Evolutionary conservation across 2,888 invertebrate genomes (phyloP).

Genomic region (Lasius platythorax): DNA sequence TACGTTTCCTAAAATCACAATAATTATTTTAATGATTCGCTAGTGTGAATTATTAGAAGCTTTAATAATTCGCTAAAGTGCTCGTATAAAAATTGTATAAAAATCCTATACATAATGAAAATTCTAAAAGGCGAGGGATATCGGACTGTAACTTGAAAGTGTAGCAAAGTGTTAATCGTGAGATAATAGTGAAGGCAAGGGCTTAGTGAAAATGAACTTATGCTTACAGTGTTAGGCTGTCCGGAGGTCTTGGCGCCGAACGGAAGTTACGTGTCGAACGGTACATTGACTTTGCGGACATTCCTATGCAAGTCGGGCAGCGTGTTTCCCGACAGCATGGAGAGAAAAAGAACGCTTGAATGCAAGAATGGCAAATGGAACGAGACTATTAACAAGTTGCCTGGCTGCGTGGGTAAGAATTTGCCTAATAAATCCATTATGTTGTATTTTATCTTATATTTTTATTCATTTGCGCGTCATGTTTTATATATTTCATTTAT

Average conservation of each 20-base stretch:
- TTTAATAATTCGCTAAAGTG: neutral
- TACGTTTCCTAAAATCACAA: neutral
- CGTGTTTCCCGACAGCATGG: constrained; percentile 90
- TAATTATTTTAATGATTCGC: neutral
- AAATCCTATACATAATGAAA: neutral
- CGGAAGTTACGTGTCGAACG: constrained; percentile 90
- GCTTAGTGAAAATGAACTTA: constrained; percentile 22
- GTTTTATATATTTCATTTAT: neutral
- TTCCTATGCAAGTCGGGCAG: constrained; percentile 91
- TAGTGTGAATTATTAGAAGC: neutral
- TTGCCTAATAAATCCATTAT: neutral
- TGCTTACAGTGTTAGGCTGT: constrained; percentile 89
- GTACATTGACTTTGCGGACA: constrained; percentile 89
- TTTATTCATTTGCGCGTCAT: neutral
- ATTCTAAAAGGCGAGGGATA: neutral
- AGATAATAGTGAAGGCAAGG: neutral
- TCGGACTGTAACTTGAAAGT: constrained; percentile 7
- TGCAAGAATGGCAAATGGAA: constrained; percentile 91
- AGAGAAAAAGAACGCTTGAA: constrained; percentile 88
- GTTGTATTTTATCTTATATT: neutral
- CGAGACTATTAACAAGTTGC: constrained; percentile 86
- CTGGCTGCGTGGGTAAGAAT: constrained; percentile 89
- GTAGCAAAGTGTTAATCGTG: neutral
- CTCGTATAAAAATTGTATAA: neutral
- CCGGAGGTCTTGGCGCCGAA: constrained; percentile 89